Conservation (phyloP, 92 coral and sea anemone genomes). For the Virgularia gustaviana region DNA sequence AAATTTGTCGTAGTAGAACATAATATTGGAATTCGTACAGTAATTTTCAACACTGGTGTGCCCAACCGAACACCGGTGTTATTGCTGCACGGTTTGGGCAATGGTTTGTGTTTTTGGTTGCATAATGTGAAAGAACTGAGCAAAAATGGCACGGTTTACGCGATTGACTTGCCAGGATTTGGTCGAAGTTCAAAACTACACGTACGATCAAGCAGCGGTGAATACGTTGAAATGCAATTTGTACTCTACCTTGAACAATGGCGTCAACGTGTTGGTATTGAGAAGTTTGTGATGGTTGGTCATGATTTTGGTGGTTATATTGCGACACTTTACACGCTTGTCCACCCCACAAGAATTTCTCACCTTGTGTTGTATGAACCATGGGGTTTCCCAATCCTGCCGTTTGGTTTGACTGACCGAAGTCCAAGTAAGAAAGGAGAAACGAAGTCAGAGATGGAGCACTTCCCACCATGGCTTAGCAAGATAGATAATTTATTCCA, state of each 20-base stretch:
- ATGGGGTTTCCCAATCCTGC: conserved; percentile 96
- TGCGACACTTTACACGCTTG: conserved; percentile 74
- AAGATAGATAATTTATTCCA: conserved; percentile 59
- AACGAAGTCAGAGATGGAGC: conserved; percentile 40
- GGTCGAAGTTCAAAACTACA: conserved; percentile 90
- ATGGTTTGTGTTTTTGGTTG: conserved; percentile 91
- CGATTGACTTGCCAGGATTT: conserved; percentile 94
- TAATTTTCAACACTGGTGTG: conserved; percentile 68
- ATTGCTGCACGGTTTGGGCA: conserved; percentile 76
- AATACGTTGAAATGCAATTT: conserved; percentile 68
- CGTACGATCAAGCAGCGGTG: conserved; percentile 49
- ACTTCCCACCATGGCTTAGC: conserved; percentile 72
- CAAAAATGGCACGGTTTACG: conserved; percentile 75
- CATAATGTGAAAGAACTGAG: conserved; percentile 69
- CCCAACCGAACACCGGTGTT: conserved; percentile 69
- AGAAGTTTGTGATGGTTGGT: conserved; percentile 75
- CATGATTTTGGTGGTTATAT: conserved; percentile 94
- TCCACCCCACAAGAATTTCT: conserved; percentile 70
- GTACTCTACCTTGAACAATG: conserved; percentile 84
- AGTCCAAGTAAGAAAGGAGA: conserved; percentile 57
- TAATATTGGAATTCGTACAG: conserved; percentile 74
- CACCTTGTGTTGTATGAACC: conserved; percentile 84
- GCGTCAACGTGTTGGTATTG: conserved; percentile 76
- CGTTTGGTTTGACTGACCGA: conserved; percentile 81
- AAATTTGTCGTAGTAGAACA: conserved; percentile 70